These are phyloP conservation scores for Herpetotheres cachinnans DNA, from an alignment of 2,113 vertebrate genomes.

Conservation along the genomic window DNA sequence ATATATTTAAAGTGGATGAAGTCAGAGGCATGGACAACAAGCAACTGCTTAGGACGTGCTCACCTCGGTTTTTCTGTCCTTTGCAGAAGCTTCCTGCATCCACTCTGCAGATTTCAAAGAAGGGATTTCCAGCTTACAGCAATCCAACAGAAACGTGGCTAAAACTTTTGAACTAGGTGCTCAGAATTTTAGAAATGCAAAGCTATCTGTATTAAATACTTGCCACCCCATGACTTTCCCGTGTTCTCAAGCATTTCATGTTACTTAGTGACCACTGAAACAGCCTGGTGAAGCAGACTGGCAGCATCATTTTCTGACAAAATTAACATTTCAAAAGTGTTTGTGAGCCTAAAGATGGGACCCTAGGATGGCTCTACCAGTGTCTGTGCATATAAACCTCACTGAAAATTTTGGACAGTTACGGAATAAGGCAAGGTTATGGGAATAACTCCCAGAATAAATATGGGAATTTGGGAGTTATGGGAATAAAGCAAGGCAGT, in stretches of 20 bases:
- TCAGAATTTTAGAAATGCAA: not conserved
- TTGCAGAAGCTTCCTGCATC: not conserved
- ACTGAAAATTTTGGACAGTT: not conserved
- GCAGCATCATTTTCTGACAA: not conserved
- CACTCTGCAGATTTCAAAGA: not conserved
- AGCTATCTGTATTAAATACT: not conserved
- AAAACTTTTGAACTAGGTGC: not conserved
- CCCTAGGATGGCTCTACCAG: fast-evolving
- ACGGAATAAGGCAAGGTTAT: not conserved
- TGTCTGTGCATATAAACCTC: not conserved
- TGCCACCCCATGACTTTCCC: not conserved
- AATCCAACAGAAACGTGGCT: not conserved
- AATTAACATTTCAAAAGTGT: not conserved
- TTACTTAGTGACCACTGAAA: not conserved
- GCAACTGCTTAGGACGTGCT: not conserved
- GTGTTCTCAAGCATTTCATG: fast-evolving
- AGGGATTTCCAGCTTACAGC: not conserved
- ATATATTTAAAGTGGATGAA: not conserved
- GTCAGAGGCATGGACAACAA: not conserved
- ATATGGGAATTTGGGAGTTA: not conserved
- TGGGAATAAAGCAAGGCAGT: not conserved
- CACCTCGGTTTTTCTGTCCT: not conserved
- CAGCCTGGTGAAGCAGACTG: not conserved
- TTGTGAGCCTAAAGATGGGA: not conserved
- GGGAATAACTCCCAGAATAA: not conserved